Percentiles rank a stretch among this genome's conserved stretches.
Evolutionary conservation across 2,797 vertebrate genomes (phyloP).

Genomic region (Peromyscus nudipes): DNA sequence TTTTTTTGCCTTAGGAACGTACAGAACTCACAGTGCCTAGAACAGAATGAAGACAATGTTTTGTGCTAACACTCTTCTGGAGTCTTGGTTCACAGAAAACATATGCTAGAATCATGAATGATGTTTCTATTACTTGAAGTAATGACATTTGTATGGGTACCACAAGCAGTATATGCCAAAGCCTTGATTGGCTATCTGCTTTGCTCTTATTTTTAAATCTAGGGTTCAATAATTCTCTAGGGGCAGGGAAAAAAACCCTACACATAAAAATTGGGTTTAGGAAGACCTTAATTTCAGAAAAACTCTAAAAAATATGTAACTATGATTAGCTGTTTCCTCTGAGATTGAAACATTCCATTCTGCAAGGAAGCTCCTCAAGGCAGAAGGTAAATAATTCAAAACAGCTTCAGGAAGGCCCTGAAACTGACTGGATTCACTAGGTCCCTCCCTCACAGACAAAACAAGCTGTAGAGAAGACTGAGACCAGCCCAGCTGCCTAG

Average conservation of each 20-base stretch:
- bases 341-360: too few relatives aligned
- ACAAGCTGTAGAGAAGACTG: background rate
- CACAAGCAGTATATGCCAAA: background rate
- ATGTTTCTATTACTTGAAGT: background rate
- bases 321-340: background rate
- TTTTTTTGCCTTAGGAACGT: background rate
- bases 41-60: background rate
- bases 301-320: conserved; percentile 4
- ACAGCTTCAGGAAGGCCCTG: background rate
- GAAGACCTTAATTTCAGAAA: conserved; percentile 51
- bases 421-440: background rate
- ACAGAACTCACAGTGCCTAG: background rate
- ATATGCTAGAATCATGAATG: background rate
- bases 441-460: background rate
- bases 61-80: background rate
- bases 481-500: background rate
- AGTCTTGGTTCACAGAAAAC: background rate
- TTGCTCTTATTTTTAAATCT: conserved; percentile 28
- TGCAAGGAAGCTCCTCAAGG: background rate
- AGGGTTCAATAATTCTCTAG: conserved; percentile 39
- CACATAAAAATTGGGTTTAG: conserved; percentile 47
- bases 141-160: background rate
- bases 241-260: background rate
- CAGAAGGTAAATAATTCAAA: background rate
- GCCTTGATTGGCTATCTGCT: background rate